Evolutionary conservation across 2,888 invertebrate genomes (phyloP), one percentile per base, ranked within the genome.

Genomic region (Dolomedes plantarius): DNA sequence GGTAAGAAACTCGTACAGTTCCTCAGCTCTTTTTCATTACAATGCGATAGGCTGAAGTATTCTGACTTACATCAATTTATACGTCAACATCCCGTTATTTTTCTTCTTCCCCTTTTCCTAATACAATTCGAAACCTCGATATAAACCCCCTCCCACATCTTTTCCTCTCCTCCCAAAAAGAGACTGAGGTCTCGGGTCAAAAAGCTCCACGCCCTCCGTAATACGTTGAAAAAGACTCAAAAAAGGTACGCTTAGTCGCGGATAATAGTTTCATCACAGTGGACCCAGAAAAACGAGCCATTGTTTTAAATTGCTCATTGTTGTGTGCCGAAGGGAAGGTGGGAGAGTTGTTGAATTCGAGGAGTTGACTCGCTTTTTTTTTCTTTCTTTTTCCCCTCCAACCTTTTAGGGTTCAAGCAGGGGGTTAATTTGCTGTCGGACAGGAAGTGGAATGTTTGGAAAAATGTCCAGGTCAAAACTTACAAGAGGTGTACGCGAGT

Each of bases 201-300:
- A 46, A 56, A 56, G 56, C 56, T 23, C 56, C 56, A 56, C 56
- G 56, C 56, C 56, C 56, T 23, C 3, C 56, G 23, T 16, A 16
- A 23, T 23, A 11, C 56, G 23, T 23, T 56, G 56, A 16, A 56
- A 56, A 56, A 16, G 16, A 23, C 56, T 56, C 56, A 19, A 56
- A 56, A 46, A 23, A 56, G 56, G 56, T 56, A 23, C 23, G 56
- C 56, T 56, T 56, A 23, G 56, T 46, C 6, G 19, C 3, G 28
- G 19, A 67, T 67, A 67, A 67, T 32, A 67, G 67, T 67, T 67
- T 67, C 67, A 67, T 67, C 67, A 67, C 32, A 67, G 67, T 32
- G 11, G 32, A 32, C 32, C 67, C 67, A 67, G 67, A 32, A 67
- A n/a, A 67, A 67, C 19, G 23, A 67, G 11, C n/a, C 67, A 67